These are phyloP conservation scores for Piaya cayana DNA, from an alignment of 2,113 vertebrate genomes.

Conservation along the genomic window DNA sequence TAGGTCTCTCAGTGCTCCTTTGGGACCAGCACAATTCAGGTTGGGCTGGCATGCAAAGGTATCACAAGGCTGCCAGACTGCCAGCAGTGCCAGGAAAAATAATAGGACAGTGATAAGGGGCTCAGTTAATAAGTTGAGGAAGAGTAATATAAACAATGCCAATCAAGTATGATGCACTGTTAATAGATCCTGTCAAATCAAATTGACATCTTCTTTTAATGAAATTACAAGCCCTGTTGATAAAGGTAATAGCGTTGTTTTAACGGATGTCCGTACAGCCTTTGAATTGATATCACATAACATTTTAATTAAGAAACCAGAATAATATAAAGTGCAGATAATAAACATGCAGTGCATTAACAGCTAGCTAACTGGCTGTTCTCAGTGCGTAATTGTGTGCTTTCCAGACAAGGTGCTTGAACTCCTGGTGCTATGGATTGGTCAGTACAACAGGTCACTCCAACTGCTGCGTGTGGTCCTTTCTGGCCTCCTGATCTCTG, in stretches of 20 bases:
- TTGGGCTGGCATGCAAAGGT: accelerated
- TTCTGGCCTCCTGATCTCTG: not conserved
- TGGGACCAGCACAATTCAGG: accelerated
- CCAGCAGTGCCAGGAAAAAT: not conserved
- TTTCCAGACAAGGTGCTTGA: not conserved
- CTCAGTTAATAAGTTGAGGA: not conserved
- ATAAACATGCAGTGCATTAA: not conserved
- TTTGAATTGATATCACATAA: not conserved
- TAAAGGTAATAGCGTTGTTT: not conserved
- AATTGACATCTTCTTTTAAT: constrained; percentile 13
- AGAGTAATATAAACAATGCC: not conserved
- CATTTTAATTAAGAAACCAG: constrained; percentile 1
- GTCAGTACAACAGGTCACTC: accelerated
- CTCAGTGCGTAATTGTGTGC: accelerated
- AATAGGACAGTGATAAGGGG: not conserved
- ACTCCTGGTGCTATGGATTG: accelerated
- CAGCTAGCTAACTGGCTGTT: accelerated
- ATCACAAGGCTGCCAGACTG: no score
- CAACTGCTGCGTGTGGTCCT: accelerated
- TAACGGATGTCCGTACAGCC: not conserved
- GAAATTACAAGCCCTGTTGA: not conserved
- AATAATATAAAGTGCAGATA: not conserved
- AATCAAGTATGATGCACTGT: not conserved
- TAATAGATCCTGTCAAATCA: not conserved
- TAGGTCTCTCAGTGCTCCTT: accelerated